Base-by-base conservation (phyloP, 2,113 vertebrate genomes). In the Brienomyrus brachyistius region DNA sequence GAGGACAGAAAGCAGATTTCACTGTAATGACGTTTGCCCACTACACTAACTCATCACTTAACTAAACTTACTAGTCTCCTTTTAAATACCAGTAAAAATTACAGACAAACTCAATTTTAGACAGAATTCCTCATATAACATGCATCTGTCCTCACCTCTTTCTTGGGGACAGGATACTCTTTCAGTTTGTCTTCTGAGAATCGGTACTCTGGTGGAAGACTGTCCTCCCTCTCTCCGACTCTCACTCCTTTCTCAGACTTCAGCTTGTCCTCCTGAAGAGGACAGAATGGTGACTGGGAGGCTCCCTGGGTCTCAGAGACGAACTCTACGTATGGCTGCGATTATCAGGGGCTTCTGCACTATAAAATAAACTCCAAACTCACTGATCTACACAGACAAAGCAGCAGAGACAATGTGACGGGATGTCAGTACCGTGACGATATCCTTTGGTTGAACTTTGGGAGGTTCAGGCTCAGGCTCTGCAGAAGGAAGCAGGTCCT, bases 141-240 rank as follows among this genome's bases (percentile, higher is more conserved):
- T 11, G 31, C 15, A 77, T 13, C 21, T 13, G 17, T 35, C 66
- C 66, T 52, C 91, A 92, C 92, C 91, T 93, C 90, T 87, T 84
- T 86, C 86, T 91, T 90, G 7, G 92, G 92, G n/a, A 87, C 10
- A 48, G 93, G 92, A n/a, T 85, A 84, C 59, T 90, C 89, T 52
- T 89, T 90, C 6, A 85, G 83, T 0, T 92, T 88, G 5, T 90
- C 89, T 70, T 92, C 59, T 51, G 89, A 88, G 88, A 92, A 91
- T 82, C 93, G 92, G 89, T 92, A 93, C 0, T 15, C 89, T 50
- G 93, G 92, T 15, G 93, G 91, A 3, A 93, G 47, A 0, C 91
- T 45, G 90, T 93, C 93, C 0, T 93, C 93, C 90, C 93, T 91
- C 88, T 93, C 93, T 10, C 93, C 93, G 9, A 92, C 90, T 74